Evolutionary conservation across 1,140 invertebrate species (phyloP), one percentile per base, ranked within the genome.

Genomic region (Cepaea nemoralis): DNA sequence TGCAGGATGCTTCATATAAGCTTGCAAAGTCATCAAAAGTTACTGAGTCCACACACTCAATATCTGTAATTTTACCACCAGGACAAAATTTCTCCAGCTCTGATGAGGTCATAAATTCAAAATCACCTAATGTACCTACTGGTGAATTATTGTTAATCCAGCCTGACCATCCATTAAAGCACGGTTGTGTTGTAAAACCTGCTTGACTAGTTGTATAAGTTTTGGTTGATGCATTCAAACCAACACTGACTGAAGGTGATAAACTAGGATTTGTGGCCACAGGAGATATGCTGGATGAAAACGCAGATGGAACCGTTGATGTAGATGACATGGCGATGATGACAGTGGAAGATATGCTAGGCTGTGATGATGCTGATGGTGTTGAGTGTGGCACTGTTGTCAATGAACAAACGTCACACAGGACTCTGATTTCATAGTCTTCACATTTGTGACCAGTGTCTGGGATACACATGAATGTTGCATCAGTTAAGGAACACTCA

Each of bases 391-490:
- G 69, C 31, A 40, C 27, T 3, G 80, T 83, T 2, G 66, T 19
- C 33, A 71, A 35, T 0, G 78, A 50, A 71, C 88, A 89, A 67
- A 88, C 86, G 69, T 94, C 90, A 86, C 95, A 96, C 50, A 94
- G 92, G 27, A 95, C 93, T 31, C 94, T 92, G 33, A 96, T 94
- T 88, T 96, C 95, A 88, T 95, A 96, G 88, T 96, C 94, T 35
- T 86, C 83, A 83, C 92, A 92, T 24, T 83, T 80, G 24, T 86
- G 83, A 37, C 78, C 84, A 10, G 83, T 71, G 19, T 74, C 75
- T 48, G 91, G 88, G 22, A 92, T 87, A 87, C 96, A 97, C 12
- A 94, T 87, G 0, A 97, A 90, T 1, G 95, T 95, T 48, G 92
- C 92, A 14, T 82, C 42, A 84, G 94, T 93, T 45, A 96, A 86